Evolutionary conservation across 2,888 invertebrate genomes (phyloP).

Genomic region (Acrobasis repandana): DNA sequence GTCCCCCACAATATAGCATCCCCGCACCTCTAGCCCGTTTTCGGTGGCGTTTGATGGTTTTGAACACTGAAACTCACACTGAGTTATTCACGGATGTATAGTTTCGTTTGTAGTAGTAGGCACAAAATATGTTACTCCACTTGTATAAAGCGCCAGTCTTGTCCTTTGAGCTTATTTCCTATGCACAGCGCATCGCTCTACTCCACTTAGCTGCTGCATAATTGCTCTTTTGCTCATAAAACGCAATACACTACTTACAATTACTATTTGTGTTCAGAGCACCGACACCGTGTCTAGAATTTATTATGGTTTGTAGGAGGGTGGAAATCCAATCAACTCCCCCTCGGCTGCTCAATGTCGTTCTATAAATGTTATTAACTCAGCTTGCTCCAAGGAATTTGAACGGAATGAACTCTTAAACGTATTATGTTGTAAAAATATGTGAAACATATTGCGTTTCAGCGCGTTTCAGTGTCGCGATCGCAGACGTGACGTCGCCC

Average conservation of each 20-base stretch:
- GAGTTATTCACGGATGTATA: too few species aligned
- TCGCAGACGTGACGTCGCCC: too few species aligned
- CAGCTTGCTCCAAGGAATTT: conserved; percentile 10
- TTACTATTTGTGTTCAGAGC: conserved; percentile 1
- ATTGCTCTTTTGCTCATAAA: conserved; percentile 24
- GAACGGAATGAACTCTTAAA: conserved; percentile 5
- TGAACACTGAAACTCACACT: too few species aligned
- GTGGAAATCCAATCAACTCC: conserved; percentile 32
- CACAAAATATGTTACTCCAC: too few species aligned
- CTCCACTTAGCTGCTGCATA: background rate
- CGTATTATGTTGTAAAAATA: conserved; percentile 9
- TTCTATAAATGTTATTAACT: conserved; percentile 20
- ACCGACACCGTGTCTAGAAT: conserved; percentile 18
- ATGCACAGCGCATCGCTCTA: too few species aligned
- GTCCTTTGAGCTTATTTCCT: too few species aligned
- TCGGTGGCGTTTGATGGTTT: too few species aligned
- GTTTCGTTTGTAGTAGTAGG: too few species aligned
- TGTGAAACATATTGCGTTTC: background rate
- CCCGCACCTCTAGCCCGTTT: too few species aligned
- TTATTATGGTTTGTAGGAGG: conserved; percentile 24
- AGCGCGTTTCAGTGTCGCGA: background rate
- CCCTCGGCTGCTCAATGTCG: conserved; percentile 24
- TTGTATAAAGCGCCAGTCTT: too few species aligned
- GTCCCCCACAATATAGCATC: too few species aligned
- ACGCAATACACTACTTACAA: conserved; percentile 3